Evolutionary conservation across 2,797 vertebrate genomes (phyloP).

Genomic region (Syndactyla subalaris): DNA sequence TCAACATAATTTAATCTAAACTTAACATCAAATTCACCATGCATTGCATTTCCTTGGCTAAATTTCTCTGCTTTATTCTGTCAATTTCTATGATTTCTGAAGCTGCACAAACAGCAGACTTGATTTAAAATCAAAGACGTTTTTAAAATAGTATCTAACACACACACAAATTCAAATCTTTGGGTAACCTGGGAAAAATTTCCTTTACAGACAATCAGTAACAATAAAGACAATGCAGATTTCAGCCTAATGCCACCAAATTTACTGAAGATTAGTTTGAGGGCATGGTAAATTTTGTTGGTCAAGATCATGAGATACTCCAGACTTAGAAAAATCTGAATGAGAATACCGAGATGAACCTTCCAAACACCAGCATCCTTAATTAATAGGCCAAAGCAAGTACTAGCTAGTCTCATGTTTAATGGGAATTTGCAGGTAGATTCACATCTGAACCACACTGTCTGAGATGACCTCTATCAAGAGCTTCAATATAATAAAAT

Average conservation of each 20-base stretch:
- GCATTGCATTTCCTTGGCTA: not conserved
- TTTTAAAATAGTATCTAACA: not conserved
- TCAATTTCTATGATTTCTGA: not conserved
- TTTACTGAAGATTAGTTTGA: not conserved
- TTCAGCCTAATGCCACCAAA: not conserved
- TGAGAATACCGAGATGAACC: not conserved
- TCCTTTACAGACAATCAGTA: not conserved
- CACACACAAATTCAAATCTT: fast-evolving
- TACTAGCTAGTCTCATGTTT: not conserved
- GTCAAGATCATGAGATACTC: not conserved
- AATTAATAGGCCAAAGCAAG: not conserved
- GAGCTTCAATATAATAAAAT: not conserved
- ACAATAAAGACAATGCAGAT: not conserved
- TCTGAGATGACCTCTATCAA: not conserved
- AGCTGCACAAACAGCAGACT: not conserved
- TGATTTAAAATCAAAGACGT: not conserved
- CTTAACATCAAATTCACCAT: not conserved
- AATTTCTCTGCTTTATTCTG: not conserved
- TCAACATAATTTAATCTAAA: not conserved
- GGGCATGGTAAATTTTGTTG: not conserved
- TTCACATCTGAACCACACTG: not conserved
- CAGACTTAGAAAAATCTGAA: not conserved
- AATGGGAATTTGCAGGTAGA: not conserved
- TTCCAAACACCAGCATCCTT: not conserved
- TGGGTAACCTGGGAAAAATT: not conserved